phyloP scores from a whole-genome alignment of 2,113 vertebrate genomes.

The Pangasianodon hypophthalmus region DNA sequence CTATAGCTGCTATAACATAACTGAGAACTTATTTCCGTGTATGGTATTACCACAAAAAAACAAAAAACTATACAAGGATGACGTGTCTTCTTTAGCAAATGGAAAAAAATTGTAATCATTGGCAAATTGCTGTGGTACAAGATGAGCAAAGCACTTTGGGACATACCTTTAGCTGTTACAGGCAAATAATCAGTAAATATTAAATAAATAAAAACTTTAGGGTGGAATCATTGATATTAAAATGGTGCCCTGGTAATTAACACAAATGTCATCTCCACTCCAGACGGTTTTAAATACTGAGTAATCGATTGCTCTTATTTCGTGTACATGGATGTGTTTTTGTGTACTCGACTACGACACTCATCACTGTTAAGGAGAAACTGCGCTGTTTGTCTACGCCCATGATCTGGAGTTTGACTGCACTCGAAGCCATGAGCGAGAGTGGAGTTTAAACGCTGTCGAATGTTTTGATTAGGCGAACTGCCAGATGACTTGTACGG shows the following conservation, averaged over 20 bases:
- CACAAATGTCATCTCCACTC: neutral
- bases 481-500: neutral
- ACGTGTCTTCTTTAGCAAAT: too few species aligned
- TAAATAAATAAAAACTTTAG: neutral
- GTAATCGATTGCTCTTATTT: neutral
- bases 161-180: neutral
- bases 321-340: neutral
- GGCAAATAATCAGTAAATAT: neutral
- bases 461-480: constrained; percentile 15
- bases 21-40: neutral
- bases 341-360: neutral
- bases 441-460: neutral
- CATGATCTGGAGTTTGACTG: neutral
- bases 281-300: neutral
- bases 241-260: neutral
- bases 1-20: neutral
- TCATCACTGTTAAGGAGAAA: neutral
- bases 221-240: neutral
- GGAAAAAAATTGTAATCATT: too few species aligned
- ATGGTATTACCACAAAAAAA: neutral
- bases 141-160: neutral
- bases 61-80: too few species aligned
- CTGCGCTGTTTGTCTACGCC: neutral
- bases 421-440: neutral
- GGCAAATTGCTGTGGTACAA: neutral